Conservation (phyloP, 1,140 invertebrate species). For the Papilio xuthus region DNA sequence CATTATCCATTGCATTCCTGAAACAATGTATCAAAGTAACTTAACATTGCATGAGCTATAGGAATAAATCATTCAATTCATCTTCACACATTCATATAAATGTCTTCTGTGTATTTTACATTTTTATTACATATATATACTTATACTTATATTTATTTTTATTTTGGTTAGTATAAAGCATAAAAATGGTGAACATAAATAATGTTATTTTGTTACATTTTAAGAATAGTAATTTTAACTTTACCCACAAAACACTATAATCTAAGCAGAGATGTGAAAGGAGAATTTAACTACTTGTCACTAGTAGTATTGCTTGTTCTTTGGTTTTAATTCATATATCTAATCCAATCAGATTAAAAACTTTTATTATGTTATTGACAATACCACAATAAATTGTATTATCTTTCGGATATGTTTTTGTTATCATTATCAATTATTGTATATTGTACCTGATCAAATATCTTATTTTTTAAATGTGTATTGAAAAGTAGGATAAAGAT, state of each 20-base stretch:
- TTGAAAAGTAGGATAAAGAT: not conserved
- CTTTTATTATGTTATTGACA: not conserved
- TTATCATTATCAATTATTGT: not conserved
- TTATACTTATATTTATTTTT: too few relatives aligned
- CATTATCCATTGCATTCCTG: constrained; percentile 62
- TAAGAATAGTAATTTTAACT: not conserved
- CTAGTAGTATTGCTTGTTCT: too few relatives aligned
- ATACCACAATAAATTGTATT: not conserved
- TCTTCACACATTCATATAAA: too few relatives aligned
- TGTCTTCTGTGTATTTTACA: too few relatives aligned
- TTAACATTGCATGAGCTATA: not conserved
- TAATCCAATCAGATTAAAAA: not conserved
- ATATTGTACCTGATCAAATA: not conserved
- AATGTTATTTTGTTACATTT: not conserved
- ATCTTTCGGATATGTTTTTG: not conserved
- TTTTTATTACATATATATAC: not conserved
- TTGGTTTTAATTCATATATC: too few relatives aligned
- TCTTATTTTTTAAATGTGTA: not conserved
- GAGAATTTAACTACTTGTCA: too few relatives aligned
- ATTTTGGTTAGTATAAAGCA: too few relatives aligned
- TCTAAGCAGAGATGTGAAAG: too few relatives aligned
- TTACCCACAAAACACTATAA: not conserved
- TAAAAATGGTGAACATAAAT: too few relatives aligned
- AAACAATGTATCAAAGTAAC: not conserved
- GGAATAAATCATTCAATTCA: too few relatives aligned